Evolutionary conservation across 2,888 invertebrate species (phyloP), one percentile per base, ranked within the genome.

Genomic region (Thereva nobilitata): DNA sequence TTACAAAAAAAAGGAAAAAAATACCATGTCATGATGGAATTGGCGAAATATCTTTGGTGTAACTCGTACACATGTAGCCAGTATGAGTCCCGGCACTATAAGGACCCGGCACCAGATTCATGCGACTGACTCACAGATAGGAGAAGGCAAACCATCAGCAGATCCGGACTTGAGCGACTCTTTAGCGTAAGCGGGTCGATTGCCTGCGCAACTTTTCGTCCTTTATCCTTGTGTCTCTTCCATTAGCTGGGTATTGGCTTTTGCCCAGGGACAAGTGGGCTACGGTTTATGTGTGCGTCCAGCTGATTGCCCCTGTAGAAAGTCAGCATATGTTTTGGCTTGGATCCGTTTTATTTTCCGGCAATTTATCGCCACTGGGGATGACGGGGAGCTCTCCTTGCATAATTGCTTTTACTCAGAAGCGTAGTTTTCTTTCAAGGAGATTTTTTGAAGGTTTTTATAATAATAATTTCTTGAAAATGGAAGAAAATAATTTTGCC

Each of bases 321-420:
- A 55, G 54, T 64, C 65, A 66, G 65, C 66, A 68, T 66, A 66
- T 66, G 66, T 53, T 66, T 55, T 57, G 49, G 42, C 61, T 23
- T 23, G 23, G 23, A 23, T 23, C 23, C 23, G 23, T 23, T 23
- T 23, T 23, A 23, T 23, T 23, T 23, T 23, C 23, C 23, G 23
- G 23, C 23, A 23, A 23, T 23, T 23, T 23, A 23, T 23, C 23
- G 23, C 23, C 23, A 23, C 23, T 23, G 23, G 23, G 23, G 23
- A 2, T 23, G 23, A 23, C 23, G 23, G 23, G 23, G 23, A 23
- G 23, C 23, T 23, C 23, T 23, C 1, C 23, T 23, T 23, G 23
- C 23, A 23, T 23, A 23, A 23, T 23, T 23, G 23, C 23, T 23
- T 23, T 23, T 23, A 2, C 23, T 23, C 2, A 23, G 23, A 23